Evolutionary conservation across 2,113 vertebrate species (phyloP), one percentile per base, ranked within the genome.

Genomic region (Hyla sarda): DNA sequence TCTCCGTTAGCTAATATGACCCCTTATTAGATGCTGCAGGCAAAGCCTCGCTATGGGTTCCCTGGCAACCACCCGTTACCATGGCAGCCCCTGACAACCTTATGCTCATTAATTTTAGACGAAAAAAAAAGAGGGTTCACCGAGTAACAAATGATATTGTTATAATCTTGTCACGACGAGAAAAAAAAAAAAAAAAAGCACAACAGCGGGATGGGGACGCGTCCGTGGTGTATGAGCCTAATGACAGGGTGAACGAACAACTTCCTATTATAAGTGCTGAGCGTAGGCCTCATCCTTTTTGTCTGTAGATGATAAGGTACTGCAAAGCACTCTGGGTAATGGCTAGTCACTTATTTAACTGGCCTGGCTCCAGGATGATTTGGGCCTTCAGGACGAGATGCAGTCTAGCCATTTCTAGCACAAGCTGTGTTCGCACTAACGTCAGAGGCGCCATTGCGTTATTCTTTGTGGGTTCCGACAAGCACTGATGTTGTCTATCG

Each of bases 81-180:
- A 90, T 88, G 50, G 92, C 92, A 92, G 90, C 92, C 85, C 67
- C 75, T 89, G 90, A 92, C 92, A 91, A 90, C 90, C 91, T 92
- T 90, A 82, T 92, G 91, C 89, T 92, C 92, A 91, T 92, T 91
- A 92, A 92, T 91, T 92, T 91, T 86, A 88, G 89, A 65, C 50
- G 28, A 82, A 60, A 82, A 75, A 74, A 47, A 74, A 71, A 85
- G 37, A 50, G 52, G 90, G 90, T 90, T 92, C 87, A 82, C 87
- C 67, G 88, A 90, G 88, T 89, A 92, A 90, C 92, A 89, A 91
- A 91, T 89, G 92, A 91, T 90, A 92, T 89, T 90, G 91, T 91
- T 91, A 90, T 88, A 88, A 91, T 91, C 91, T 89, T 89, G 88
- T 92, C 91, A 89, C 87, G 89, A 90, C 45, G 47, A 48, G 11